Percentiles rank a stretch among this genome's conserved stretches.
Conservation (phyloP, 2,113 vertebrate species). For the Vireo altiloquus region DNA sequence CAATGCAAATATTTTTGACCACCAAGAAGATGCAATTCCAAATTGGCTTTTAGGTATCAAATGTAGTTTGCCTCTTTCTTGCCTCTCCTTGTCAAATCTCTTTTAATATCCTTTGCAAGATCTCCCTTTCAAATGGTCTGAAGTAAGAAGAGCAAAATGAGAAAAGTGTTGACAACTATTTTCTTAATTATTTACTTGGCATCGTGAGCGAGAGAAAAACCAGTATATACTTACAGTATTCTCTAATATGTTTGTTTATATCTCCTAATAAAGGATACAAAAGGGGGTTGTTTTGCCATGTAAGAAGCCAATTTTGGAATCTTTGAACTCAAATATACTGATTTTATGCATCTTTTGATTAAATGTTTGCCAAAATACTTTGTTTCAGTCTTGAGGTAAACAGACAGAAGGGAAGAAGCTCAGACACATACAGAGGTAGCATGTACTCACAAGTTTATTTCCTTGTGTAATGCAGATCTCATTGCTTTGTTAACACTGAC, state of each 20-base stretch:
- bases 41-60: not conserved
- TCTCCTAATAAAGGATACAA: not conserved
- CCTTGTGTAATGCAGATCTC: not conserved
- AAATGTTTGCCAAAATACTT: not conserved
- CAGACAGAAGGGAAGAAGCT: not conserved
- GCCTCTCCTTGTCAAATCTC: not conserved
- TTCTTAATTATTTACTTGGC: not conserved
- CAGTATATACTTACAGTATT: not conserved
- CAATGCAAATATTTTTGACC: not conserved
- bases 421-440: not conserved
- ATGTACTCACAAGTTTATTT: not conserved
- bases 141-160: not conserved
- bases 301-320: not conserved
- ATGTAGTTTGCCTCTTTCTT: not conserved
- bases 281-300: not conserved
- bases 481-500: not conserved
- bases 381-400: not conserved
- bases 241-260: not conserved
- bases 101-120: not conserved
- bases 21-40: not conserved
- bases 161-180: not conserved
- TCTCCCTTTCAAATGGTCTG: not conserved
- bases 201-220: not conserved
- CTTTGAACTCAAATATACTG: not conserved
- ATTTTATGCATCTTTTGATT: not conserved